A percentile compares a stretch with the other conserved stretches of the same genome.
These are phyloP conservation scores for Ascidia mentula DNA, from an alignment of 23 tunicate genomes.

Conservation along the genomic window DNA sequence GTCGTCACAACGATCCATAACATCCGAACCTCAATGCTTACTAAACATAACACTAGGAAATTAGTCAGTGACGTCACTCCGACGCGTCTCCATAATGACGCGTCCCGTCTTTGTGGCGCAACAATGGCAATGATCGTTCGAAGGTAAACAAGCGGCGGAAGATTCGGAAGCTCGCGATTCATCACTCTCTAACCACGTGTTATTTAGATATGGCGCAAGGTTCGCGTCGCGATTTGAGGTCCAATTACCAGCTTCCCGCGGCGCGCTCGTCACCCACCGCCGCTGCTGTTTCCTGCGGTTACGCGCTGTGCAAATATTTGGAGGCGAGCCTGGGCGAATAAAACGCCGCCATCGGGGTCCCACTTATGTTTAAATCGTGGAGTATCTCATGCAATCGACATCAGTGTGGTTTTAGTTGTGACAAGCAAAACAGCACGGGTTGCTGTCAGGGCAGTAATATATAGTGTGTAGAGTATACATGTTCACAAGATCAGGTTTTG, in stretches of 20 bases:
- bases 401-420: too few relatives aligned
- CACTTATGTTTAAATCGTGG: too few relatives aligned
- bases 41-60: background rate
- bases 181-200: background rate
- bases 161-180: background rate
- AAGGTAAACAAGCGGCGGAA: background rate
- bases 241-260: slow-evolving; percentile 4
- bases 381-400: too few relatives aligned
- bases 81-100: background rate
- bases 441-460: too few relatives aligned
- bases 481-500: too few relatives aligned
- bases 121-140: background rate
- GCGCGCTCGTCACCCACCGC: background rate
- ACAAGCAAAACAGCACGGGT: too few relatives aligned
- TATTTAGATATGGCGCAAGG: background rate
- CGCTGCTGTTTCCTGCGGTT: background rate
- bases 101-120: background rate
- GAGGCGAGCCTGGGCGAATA: background rate
- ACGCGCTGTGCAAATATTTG: background rate
- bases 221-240: background rate
- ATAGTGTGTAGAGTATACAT: too few relatives aligned
- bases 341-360: background rate
- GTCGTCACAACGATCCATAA: too few relatives aligned
- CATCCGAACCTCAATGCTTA: too few relatives aligned
- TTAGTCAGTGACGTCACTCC: too few relatives aligned